These are phyloP conservation scores for Caenorhabditis zanzibari DNA, from an alignment of 2,888 invertebrate species.

Conservation along the genomic window DNA sequence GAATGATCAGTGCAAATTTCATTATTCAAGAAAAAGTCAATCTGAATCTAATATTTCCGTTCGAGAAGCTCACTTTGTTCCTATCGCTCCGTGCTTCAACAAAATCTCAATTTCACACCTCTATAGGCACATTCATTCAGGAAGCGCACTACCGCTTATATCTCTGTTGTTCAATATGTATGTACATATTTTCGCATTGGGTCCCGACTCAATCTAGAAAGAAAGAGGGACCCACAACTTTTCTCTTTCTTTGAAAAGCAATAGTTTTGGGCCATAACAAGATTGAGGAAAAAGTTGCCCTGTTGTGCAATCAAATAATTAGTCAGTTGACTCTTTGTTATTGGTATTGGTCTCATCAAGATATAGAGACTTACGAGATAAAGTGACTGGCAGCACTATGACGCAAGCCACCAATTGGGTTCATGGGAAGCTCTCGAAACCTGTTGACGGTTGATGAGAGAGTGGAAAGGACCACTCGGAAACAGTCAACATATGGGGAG, in stretches of 20 bases:
- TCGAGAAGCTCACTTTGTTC: not conserved
- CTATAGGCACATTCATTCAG: conserved; percentile 65
- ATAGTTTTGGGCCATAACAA: not conserved
- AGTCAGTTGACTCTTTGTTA: conserved; percentile 25
- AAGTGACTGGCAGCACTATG: conserved; percentile 29
- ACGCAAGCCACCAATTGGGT: conserved; percentile 23
- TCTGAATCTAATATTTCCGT: not conserved
- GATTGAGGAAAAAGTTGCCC: conserved; percentile 24
- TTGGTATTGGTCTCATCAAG: conserved; percentile 36
- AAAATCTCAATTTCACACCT: conserved; percentile 70
- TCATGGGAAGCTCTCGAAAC: conserved; percentile 23
- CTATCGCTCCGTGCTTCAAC: conserved; percentile 4
- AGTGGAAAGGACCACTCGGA: conserved; percentile 52
- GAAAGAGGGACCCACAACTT: conserved; percentile 3
- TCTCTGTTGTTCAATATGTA: conserved; percentile 51
- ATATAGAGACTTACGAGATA: conserved; percentile 37
- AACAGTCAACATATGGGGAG: conserved; percentile 52
- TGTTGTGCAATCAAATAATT: conserved; percentile 47
- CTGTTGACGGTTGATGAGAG: conserved; percentile 30
- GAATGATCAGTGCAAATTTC: no score
- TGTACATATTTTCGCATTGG: conserved; percentile 60
- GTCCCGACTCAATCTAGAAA: not conserved
- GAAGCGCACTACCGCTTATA: conserved; percentile 66
- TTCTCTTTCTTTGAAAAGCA: not conserved
- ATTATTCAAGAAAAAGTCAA: no score